A percentile compares a stretch with the other conserved stretches of the same genome.
These are phyloP conservation scores for Dipodomys spectabilis DNA, from an alignment of 2,113 vertebrate species.

Conservation along the genomic window DNA sequence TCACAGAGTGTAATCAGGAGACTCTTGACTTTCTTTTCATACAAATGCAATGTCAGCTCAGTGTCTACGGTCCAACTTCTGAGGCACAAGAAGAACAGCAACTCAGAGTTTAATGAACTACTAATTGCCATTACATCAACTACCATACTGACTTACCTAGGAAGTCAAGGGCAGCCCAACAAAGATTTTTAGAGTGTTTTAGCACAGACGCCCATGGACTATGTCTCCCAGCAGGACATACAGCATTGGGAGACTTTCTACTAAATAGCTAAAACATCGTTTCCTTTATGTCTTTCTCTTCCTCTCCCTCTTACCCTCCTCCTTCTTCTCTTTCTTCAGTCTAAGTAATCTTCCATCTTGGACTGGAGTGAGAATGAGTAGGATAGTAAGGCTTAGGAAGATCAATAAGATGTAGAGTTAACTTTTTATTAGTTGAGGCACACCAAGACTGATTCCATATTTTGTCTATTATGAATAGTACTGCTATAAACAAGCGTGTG, in stretches of 20 bases:
- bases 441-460: too few species aligned
- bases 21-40: background rate
- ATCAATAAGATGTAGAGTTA: background rate
- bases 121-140: background rate
- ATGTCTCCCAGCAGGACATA: background rate
- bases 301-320: too few species aligned
- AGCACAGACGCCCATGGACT: fast-evolving
- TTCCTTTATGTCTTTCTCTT: too few species aligned
- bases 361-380: background rate
- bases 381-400: too few species aligned
- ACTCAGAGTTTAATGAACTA: background rate
- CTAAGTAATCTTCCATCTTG: background rate
- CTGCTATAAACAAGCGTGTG: too few species aligned
- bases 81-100: background rate
- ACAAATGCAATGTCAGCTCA: background rate
- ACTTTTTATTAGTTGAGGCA: too few species aligned
- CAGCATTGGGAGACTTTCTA: background rate
- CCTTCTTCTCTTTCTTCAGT: background rate
- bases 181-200: background rate
- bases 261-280: background rate
- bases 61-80: background rate
- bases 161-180: background rate
- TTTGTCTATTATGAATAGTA: too few species aligned
- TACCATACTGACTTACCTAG: background rate
- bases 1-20: background rate